Base-by-base conservation (phyloP, 1,140 invertebrate species). In the Drosophila trapezifrons region DNA sequence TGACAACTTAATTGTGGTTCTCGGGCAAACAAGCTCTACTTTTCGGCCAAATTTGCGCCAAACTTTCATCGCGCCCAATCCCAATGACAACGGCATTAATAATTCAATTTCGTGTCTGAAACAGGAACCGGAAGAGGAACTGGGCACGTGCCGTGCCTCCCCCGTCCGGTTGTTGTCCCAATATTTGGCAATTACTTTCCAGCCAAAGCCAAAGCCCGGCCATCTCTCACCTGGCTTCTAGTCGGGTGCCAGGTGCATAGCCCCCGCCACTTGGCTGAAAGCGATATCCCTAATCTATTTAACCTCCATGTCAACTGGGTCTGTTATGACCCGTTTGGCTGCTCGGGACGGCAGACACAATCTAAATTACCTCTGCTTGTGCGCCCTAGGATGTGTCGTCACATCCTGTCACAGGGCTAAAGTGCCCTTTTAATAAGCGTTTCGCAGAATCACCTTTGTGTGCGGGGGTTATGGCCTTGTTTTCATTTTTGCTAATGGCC, bases 211-310 rank as follows among this genome's bases (percentile, higher is more conserved):
- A 51, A 32, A 52, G 49, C 32, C 18, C 13, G 3, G 32, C 32
- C 51, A 54, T 54, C 51, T 37, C n/a, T 54, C 51, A 54, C 32
- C 51, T 37, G 51, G 32, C 51, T 54, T n/a, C 32, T 37, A 3
- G 13, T 29, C 40, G 35, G 40, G 27, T 32, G 43, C 35, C 76
- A 84, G 82, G 78, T 79, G 80, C 45, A 62, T 49, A 20, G 20
- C 35, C 37, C 45, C 13, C 46, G 56, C 51, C 80, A 83, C 76
- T 84, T 80, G 74, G 76, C 43, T 78, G 76, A 77, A 86, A 80
- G 79, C 76, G 84, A 87, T 87, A 89, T 87, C 76, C 84, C 81
- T 87, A 87, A 87, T 87, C 84, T 87, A 76, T 87, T 87, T 87
- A 87, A 87, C 83, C 83, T 87, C 79, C 71, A 87, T 82, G 78